These are phyloP conservation scores for Drosophila mauritiana DNA, from an alignment of 1,140 invertebrate species.

Conservation along the genomic window DNA sequence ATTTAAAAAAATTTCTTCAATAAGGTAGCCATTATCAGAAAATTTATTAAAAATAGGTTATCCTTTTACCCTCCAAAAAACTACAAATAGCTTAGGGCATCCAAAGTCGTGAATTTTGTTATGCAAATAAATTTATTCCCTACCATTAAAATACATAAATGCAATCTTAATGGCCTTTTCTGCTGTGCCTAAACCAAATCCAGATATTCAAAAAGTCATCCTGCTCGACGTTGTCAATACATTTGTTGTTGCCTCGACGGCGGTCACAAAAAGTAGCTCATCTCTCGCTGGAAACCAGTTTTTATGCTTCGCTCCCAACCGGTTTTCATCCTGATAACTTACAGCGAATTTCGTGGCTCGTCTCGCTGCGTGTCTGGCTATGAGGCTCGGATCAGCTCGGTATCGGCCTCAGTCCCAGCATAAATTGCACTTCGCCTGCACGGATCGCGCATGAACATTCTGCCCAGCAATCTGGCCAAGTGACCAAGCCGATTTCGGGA, in stretches of 20 bases:
- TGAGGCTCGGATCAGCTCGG: constrained; percentile 1
- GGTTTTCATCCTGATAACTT: constrained; percentile 63
- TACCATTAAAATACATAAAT: constrained; percentile 14
- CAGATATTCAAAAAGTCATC: constrained; percentile 51
- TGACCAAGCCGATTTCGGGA: constrained; percentile 19
- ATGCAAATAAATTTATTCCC: constrained; percentile 7
- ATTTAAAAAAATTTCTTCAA: no score
- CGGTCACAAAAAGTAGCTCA: constrained; percentile 57
- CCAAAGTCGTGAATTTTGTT: neutral
- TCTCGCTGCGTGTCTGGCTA: constrained; percentile 46
- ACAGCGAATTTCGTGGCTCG: constrained; percentile 54
- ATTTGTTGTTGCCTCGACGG: constrained; percentile 34
- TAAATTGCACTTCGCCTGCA: constrained; percentile 60
- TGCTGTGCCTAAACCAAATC: constrained; percentile 28
- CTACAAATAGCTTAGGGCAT: neutral
- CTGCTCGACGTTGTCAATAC: constrained; percentile 44
- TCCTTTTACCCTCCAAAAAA: neutral
- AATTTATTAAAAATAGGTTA: neutral
- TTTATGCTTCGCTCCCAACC: constrained; percentile 57
- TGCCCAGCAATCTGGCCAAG: constrained; percentile 12
- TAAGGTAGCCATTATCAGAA: no score
- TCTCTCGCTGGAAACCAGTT: constrained; percentile 58
- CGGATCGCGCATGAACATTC: constrained; percentile 28
- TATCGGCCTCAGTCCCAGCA: constrained; percentile 43
- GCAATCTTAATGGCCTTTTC: constrained; percentile 24